Evolutionary conservation across 2,888 invertebrate species (phyloP).

Genomic region (Podabrus alpinus): DNA sequence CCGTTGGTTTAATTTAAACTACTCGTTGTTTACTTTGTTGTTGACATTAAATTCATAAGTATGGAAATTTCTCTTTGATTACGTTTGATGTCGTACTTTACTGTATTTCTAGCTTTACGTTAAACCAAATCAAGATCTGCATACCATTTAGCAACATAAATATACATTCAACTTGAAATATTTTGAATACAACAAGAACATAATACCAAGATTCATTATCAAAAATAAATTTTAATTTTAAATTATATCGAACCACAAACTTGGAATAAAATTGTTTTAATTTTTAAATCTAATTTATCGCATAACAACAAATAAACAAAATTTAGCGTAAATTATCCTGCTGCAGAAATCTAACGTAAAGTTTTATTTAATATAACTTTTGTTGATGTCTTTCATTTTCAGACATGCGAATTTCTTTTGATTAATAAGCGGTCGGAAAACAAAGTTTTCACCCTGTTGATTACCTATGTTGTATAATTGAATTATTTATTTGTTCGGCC

Average conservation of each 20-base stretch:
- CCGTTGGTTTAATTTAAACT: neutral
- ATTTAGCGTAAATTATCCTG: neutral
- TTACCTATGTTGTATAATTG: neutral
- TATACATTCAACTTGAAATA: conserved; percentile 8
- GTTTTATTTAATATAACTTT: neutral
- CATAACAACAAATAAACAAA: neutral
- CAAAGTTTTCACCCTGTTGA: neutral
- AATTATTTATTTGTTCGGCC: neutral
- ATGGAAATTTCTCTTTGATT: conserved; percentile 2
- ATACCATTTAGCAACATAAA: conserved; percentile 17
- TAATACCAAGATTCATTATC: neutral
- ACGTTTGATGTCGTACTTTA: neutral
- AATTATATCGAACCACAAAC: neutral
- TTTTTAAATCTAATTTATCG: neutral
- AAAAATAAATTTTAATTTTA: neutral
- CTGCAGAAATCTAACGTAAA: neutral
- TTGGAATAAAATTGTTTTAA: neutral
- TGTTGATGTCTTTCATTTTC: neutral
- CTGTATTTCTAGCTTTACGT: conserved; percentile 1
- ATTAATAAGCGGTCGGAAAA: neutral
- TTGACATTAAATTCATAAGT: neutral
- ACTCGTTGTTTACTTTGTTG: neutral
- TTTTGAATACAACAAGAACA: neutral
- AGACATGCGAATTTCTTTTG: neutral
- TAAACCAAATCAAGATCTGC: conserved; percentile 12